Evolutionary conservation across 2,797 vertebrate species (phyloP).

Genomic region (Sus cebifrons): DNA sequence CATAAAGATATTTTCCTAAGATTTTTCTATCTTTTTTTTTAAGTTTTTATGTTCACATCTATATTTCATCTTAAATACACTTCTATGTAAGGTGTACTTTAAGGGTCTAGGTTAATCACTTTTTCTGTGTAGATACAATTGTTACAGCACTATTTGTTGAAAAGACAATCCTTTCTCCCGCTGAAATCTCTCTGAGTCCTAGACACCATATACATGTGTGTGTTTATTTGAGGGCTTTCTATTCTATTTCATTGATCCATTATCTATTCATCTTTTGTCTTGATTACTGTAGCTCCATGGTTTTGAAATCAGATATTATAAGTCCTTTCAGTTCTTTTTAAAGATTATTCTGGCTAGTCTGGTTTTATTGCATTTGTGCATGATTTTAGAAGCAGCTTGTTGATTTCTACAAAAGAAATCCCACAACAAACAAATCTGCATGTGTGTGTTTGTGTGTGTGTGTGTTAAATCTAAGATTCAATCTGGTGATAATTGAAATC

Average conservation of each 20-base stretch:
- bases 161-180: not conserved
- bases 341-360: not conserved
- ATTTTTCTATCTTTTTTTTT: not conserved
- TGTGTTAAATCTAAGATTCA: not conserved
- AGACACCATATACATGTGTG: not conserved
- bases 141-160: not conserved
- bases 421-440: not conserved
- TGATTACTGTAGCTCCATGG: not conserved
- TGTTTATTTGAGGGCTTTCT: conserved; percentile 15
- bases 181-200: not conserved
- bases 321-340: not conserved
- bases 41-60: not conserved
- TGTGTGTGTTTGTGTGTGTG: not conserved
- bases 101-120: not conserved
- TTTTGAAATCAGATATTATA: not conserved
- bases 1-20: not conserved
- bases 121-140: not conserved
- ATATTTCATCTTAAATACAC: not conserved
- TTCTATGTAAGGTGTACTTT: not conserved
- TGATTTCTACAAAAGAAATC: not conserved
- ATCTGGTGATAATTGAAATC: not conserved
- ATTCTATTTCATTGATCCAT: not conserved
- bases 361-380: not conserved
- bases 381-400: not conserved
- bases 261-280: not conserved